Percentiles rank a stretch among this genome's conserved stretches.
These are phyloP conservation scores for Eumaeus atala DNA, from an alignment of 1,140 invertebrate species.

Conservation along the genomic window DNA sequence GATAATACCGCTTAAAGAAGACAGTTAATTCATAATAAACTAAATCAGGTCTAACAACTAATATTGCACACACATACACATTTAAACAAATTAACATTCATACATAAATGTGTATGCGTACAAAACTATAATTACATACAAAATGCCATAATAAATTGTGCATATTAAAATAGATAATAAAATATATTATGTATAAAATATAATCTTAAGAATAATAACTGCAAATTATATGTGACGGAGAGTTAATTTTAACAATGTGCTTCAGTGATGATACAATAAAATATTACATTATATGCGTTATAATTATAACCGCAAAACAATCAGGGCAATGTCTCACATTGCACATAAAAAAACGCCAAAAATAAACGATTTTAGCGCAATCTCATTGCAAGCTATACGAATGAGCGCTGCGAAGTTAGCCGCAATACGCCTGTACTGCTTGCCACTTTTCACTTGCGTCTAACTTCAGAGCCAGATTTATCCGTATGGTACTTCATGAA, in stretches of 20 bases:
- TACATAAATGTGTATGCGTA: constrained; percentile 64
- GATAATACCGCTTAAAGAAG: constrained; percentile 28
- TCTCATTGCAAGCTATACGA: constrained; percentile 54
- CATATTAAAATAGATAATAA: constrained; percentile 67
- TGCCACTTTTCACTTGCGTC: neutral
- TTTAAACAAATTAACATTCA: constrained; percentile 51
- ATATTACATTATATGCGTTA: constrained; percentile 24
- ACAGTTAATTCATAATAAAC: constrained; percentile 48
- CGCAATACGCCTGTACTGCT: neutral
- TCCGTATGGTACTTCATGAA: constrained; percentile 17
- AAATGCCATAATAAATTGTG: constrained; percentile 70
- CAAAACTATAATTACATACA: constrained; percentile 57
- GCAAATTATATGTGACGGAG: constrained; percentile 59
- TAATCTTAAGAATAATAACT: constrained; percentile 63
- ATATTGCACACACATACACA: constrained; percentile 74
- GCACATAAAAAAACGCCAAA: constrained; percentile 41
- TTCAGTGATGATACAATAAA: constrained; percentile 41
- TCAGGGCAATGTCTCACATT: constrained; percentile 64
- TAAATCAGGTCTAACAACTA: constrained; percentile 61
- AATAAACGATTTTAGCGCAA: constrained; percentile 61
- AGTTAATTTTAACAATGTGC: constrained; percentile 51
- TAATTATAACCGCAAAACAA: constrained; percentile 37
- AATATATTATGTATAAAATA: constrained; percentile 71
- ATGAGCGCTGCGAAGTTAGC: neutral
- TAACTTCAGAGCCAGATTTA: constrained; percentile 3